Base-by-base conservation (phyloP, 2,888 invertebrate genomes). In the Xylota segnis region DNA sequence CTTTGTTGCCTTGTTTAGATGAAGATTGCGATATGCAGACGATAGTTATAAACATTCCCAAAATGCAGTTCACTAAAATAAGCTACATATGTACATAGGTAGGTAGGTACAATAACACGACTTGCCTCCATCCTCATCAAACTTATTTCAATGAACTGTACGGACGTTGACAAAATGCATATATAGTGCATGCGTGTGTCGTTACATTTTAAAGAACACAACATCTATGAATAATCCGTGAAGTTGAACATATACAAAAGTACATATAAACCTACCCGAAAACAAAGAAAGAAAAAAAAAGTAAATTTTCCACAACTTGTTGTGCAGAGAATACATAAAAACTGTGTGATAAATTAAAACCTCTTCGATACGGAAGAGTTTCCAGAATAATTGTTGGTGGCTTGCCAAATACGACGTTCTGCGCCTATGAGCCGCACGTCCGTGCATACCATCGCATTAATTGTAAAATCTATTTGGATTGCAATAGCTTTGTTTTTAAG, bases 301-400 rank as follows among this genome's bases (percentile, higher is more conserved):
- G 9, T 4, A 50, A 1, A 65, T 43, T 50, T 76, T 65, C 52
- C 47, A 56, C 75, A 75, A 84, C 58, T 68, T 74, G 74, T 72
- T 83, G 79, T 56, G 56, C 45, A 32, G 18, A 70, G 52, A 81
- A 16, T 40, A 77, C 32, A 10, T 34, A 27, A 54, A 79, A 58
- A 70, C 47, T 71, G 56, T 68, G 70, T 74, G 70, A 83, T 79
- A 83, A 79, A 70, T 83, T 79, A 70, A 66, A 84, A 74, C 70
- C 75, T 84, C 84, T 84, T 79, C 86, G 82, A 86, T 86, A 86
- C 86, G 86, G 86, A 86, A 86, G 86, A 86, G 86, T 82, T 86
- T 86, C 86, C 86, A 86, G 86, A 86, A 76, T 81, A 76, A 81
- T 82, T 76, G 86, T 86, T 86, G 86, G 82, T 76, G 71, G 9